phyloP scores from a whole-genome alignment of 53 echinoderm and acorn worm genomes.

The Glandiceps talaboti region DNA sequence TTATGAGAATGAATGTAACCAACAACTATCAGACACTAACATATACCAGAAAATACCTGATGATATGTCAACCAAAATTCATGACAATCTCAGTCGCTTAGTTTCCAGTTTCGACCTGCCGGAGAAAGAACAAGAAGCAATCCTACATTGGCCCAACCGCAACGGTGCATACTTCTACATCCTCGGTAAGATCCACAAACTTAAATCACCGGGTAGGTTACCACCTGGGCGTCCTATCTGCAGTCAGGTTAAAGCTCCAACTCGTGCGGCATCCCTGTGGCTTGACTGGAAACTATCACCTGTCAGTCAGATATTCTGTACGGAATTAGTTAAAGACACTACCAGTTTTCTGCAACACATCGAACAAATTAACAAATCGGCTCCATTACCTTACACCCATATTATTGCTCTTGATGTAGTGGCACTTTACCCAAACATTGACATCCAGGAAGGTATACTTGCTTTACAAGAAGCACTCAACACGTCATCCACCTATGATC shows the following conservation, averaged over 20 bases:
- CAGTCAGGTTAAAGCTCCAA: not conserved
- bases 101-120: not conserved
- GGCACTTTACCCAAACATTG: not conserved
- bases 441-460: not conserved
- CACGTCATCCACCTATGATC: not conserved
- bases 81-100: not conserved
- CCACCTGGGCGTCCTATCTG: not conserved
- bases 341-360: not conserved
- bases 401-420: not conserved
- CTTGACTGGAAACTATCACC: not conserved
- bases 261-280: not conserved
- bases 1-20: constrained; percentile 11
- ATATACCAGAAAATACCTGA: not conserved
- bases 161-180: constrained; percentile 18
- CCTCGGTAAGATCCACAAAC: constrained; percentile 23
- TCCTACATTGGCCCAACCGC: not conserved
- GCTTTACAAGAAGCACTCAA: not conserved
- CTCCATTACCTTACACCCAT: not conserved
- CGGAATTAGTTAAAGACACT: not conserved
- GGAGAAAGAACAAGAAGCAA: not conserved
- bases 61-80: constrained; percentile 4
- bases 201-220: not conserved
- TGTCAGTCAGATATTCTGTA: not conserved
- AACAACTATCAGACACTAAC: constrained; percentile 2
- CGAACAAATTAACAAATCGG: not conserved